Evolutionary conservation across 2,888 invertebrate genomes (phyloP).

Genomic region (Euplexia lucipara): DNA sequence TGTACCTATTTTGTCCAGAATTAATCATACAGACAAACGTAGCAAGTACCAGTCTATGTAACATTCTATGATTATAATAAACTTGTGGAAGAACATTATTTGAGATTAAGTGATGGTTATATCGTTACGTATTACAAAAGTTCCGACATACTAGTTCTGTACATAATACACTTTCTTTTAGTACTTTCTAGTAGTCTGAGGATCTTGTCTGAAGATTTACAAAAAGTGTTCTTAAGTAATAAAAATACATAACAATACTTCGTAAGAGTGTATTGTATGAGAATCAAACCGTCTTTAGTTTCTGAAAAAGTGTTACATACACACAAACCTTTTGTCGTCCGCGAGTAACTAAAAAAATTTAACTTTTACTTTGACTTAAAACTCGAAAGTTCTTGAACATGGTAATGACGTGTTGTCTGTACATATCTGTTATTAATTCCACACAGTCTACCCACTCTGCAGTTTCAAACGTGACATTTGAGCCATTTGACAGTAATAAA

Average conservation of each 20-base stretch:
- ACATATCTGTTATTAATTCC: constrained; percentile 24
- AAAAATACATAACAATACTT: too few species aligned
- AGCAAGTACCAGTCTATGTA: constrained; percentile 34
- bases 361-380: background rate
- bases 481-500: constrained; percentile 24
- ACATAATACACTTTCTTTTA: constrained; percentile 23
- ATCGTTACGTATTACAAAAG: constrained; percentile 48
- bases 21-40: constrained; percentile 13
- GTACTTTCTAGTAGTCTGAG: constrained; percentile 24
- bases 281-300: background rate
- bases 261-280: too few species aligned
- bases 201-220: background rate
- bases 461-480: constrained; percentile 7
- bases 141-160: constrained; percentile 35
- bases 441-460: background rate
- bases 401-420: background rate
- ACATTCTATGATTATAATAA: constrained; percentile 48
- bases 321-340: background rate
- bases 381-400: background rate
- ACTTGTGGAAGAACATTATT: constrained; percentile 41
- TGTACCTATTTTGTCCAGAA: constrained; percentile 39
- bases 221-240: background rate
- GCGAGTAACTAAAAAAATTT: background rate
- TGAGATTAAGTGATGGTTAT: constrained; percentile 44
- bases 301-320: too few species aligned